Evolutionary conservation across 2,797 vertebrate genomes (phyloP), one percentile per base, ranked within the genome.

Genomic region (Spinibarbus caldwelli): DNA sequence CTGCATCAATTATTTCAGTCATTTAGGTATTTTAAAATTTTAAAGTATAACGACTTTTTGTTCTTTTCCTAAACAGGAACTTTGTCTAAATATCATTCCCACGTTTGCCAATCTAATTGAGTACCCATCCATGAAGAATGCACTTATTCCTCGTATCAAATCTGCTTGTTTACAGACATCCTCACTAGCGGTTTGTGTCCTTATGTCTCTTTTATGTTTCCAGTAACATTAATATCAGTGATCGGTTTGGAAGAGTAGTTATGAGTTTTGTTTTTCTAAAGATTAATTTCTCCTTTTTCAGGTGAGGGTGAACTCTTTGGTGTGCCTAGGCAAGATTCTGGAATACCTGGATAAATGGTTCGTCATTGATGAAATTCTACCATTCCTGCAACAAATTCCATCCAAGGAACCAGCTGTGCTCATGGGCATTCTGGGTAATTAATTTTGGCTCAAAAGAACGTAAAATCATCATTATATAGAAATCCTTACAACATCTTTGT

Each of bases 331-430:
- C 77, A 99, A 99, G 94, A 98, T 99, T 92, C 94, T 99, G 93
- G 98, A 99, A 87, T 99, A 99, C 91, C 91, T 99, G 64, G 98
- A 99, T 94, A 99, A 99, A 89, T 99, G 98, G 98, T 99, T 94
- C 91, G 98, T 99, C 59, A 96, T 99, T 70, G 98, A 99, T n/a
- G 98, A 99, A 93, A 96, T 99, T 92, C 94, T 99, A 66, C 98
- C 98, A 80, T 99, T 99, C 94, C 92, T 99, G 80, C 98, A 98
- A 91, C 97, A 99, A 92, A 99, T 99, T 92, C 98, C 98, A 72
- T 99, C 98, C 70, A 96, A 97, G 91, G 98, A 99, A 90, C 98
- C 98, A 49, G 98, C 98, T 0, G 98, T 99, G 19, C 97, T 99
- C 84, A 99, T 99, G 98, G 98, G 98, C 79, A 93, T 99, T 93